Evolutionary conservation across 2,888 invertebrate species (phyloP), one percentile per base, ranked within the genome.

Genomic region (Dynastes hyllus): DNA sequence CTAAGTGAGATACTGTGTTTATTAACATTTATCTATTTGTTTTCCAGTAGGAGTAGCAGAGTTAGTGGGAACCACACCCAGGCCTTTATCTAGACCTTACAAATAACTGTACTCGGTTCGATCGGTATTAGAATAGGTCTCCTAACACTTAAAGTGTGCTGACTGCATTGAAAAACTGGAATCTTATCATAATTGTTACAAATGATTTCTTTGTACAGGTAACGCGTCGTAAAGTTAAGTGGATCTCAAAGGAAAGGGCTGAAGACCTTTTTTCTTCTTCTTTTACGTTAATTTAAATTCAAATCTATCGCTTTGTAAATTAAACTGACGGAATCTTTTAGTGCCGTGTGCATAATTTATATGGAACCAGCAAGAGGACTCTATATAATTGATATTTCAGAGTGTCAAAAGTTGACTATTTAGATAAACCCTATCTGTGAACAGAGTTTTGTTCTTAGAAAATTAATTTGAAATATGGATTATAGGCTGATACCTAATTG

Each of bases 1-100:
- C 73, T 78, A 78, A 78, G 78, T 78, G 78, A 78, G 73, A 71
- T 78, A 78, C 78, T 75, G 58, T 78, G 78, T 75, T 77, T 77
- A 77, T 77, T 67, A 77, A 77, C 77, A 69, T 69, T 67, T 69
- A 69, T 77, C 77, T 69, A 69, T 77, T 77, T 77, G 69, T 77
- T 77, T 77, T 69, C 55, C 77, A 69, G 77, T 77, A 77, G 77
- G 67, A 69, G 69, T 69, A 69, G 77, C 77, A 51, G 40, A 69
- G 77, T 77, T 69, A 58, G 67, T 77, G 69, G 45, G 77, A 77
- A 77, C 77, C 77, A 69, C 77, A 77, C 77, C 77, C 77, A 69
- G 50, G 27, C 61, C 50, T 45, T 45, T 61, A 61, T 75, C 58
- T 45, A 45, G 61, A 61, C 50, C 61, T 75, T 75, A 75, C 73